Conservation (phyloP, 2,797 vertebrate genomes). For the Crypturellus tataupa region DNA sequence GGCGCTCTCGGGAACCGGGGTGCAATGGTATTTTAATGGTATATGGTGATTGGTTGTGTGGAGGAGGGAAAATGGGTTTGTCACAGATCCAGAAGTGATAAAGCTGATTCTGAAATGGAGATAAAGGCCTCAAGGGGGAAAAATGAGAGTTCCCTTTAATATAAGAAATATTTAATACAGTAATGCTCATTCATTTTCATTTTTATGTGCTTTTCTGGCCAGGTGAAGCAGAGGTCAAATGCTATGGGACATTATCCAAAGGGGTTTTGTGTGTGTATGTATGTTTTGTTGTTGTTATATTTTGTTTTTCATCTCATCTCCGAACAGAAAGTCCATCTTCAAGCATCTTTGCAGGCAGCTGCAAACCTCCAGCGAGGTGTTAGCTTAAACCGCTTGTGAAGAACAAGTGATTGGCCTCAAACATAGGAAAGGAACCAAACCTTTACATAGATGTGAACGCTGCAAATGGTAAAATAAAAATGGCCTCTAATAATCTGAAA, state of each 20-base stretch:
- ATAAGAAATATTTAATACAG: background rate
- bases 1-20: background rate
- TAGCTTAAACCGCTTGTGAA: background rate
- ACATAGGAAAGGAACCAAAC: background rate
- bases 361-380: background rate
- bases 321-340: background rate
- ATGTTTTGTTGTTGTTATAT: no score
- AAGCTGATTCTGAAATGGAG: slow-evolving; percentile 45
- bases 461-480: slow-evolving; percentile 9
- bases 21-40: slow-evolving; percentile 28
- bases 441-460: background rate
- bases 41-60: background rate
- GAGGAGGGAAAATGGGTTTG: slow-evolving; percentile 64
- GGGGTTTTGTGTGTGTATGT: no score
- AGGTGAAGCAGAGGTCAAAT: slow-evolving; percentile 6
- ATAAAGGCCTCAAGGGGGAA: background rate
- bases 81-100: slow-evolving; percentile 52
- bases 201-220: background rate
- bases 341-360: background rate
- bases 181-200: slow-evolving; percentile 29
- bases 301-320: slow-evolving; percentile 1
- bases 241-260: background rate
- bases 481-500: background rate
- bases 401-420: background rate
- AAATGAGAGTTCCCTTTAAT: background rate